Evolutionary conservation across 2,888 invertebrate genomes (phyloP).

Genomic region (Eupsilia transversa): DNA sequence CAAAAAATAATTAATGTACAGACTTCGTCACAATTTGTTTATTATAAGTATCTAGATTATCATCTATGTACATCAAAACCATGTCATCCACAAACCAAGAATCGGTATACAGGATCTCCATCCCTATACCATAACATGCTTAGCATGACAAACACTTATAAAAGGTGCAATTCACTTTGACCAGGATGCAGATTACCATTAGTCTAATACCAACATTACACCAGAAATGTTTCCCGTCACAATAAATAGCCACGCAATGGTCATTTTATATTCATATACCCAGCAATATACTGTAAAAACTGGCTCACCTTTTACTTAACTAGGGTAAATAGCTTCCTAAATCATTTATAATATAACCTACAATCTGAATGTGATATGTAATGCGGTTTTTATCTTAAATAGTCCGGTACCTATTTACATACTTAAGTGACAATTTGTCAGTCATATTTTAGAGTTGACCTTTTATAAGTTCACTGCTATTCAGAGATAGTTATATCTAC

Average conservation of each 20-base stretch:
- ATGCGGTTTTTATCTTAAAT: slow-evolving; percentile 53
- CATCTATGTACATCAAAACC: too few relatives aligned
- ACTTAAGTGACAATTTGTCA: slow-evolving; percentile 55
- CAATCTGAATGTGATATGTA: slow-evolving; percentile 59
- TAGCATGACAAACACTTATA: neutral
- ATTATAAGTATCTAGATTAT: too few relatives aligned
- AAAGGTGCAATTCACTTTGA: neutral
- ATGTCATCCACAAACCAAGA: neutral
- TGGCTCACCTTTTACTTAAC: slow-evolving; percentile 86
- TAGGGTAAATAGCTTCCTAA: slow-evolving; percentile 82
- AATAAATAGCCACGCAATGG: slow-evolving; percentile 55
- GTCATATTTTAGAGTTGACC: slow-evolving; percentile 23
- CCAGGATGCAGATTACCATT: slow-evolving; percentile 41
- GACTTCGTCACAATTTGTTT: too few relatives aligned
- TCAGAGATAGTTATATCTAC: too few relatives aligned
- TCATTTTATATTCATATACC: slow-evolving; percentile 79
- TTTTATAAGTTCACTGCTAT: slow-evolving; percentile 19
- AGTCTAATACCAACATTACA: slow-evolving; percentile 47
- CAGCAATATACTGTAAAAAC: slow-evolving; percentile 74
- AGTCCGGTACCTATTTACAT: slow-evolving; percentile 53
- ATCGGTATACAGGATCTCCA: neutral
- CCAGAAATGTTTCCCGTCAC: slow-evolving; percentile 47
- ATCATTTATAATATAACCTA: slow-evolving; percentile 76
- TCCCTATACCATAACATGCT: neutral
- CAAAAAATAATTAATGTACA: too few relatives aligned